Base-by-base conservation (phyloP, 2,888 invertebrate genomes). In the Cybosia mesomella region DNA sequence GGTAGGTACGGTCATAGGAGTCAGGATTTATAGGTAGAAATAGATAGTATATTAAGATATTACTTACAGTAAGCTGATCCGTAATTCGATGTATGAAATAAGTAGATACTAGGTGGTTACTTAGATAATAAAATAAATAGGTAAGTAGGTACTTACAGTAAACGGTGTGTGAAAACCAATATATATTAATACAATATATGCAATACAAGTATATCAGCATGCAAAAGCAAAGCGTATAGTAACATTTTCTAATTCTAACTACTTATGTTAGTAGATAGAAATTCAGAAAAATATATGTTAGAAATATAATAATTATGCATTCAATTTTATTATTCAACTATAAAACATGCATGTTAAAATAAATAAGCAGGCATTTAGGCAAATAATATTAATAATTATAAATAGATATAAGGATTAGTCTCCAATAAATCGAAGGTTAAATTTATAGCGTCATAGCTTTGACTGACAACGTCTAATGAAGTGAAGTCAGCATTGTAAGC, bases 1-100 rank as follows among this genome's bases (percentile, higher is more conserved):
- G 15, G 22, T 13, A 39, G 57, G 43, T 8, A 58, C 70, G 78
- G 72, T 73, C 11, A 10, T 62, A 71, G 76, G 79, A 80, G 63
- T 70, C 54, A 75, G 79, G 81, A 79, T 13, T 58, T 68, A 49
- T n/a, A 18, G 71, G 36, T 67, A 64, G 64, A 68, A 63, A 77
- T 36, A 73, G 67, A 39, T 66, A 36, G 39, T 73, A 70, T 61
- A 75, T 57, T 67, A 71, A 72, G 70, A 64, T 72, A 66, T 54
- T 80, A 79, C 79, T 79, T 80, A 79, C 80, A 68, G 49, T 53
- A 68, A n/a, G 22, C 75, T 77, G 67, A 65, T 58, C 69, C 70
- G 72, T 73, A 70, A 64, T 70, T 49, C 62, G 62, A 74, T 72
- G 70, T 58, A 66, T 73, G 72, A 70, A 66, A 68, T 65, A 59